Evolutionary conservation across 2,113 vertebrate species (phyloP).

Genomic region (Orcinus orca): DNA sequence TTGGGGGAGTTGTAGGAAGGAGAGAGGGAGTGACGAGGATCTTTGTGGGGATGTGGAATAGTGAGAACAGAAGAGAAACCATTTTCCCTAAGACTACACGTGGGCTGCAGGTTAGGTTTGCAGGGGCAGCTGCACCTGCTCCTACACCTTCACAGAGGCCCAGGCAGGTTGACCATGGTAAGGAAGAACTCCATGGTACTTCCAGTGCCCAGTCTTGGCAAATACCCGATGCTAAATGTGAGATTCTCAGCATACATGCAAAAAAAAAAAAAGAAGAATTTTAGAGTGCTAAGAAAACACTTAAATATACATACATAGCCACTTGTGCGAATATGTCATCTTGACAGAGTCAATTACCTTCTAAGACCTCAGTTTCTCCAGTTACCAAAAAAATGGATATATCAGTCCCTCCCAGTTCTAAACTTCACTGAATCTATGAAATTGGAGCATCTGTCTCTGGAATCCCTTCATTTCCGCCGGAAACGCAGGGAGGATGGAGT

Average conservation of each 20-base stretch:
- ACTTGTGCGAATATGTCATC: neutral
- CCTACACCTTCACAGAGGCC: neutral
- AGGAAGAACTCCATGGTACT: neutral
- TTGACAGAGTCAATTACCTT: neutral
- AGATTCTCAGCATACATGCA: neutral
- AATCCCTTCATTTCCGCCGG: neutral
- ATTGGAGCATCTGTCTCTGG: neutral
- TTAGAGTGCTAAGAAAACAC: neutral
- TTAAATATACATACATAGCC: neutral
- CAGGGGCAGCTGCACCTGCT: neutral
- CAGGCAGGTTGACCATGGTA: neutral
- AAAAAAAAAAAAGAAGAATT: neutral
- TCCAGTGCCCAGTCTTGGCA: neutral
- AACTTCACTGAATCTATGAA: neutral
- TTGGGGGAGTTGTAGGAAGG: neutral
- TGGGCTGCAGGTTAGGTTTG: neutral
- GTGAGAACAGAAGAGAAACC: neutral
- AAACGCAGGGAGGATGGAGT: neutral
- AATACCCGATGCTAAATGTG: neutral
- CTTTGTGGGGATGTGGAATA: neutral
- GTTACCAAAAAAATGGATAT: neutral
- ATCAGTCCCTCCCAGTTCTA: neutral
- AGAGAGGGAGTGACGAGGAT: neutral
- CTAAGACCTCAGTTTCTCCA: constrained; percentile 20
- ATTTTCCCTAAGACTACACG: accelerated